These are phyloP conservation scores for Aleiodes leptofemur DNA, from an alignment of 2,888 invertebrate genomes.

Conservation along the genomic window DNA sequence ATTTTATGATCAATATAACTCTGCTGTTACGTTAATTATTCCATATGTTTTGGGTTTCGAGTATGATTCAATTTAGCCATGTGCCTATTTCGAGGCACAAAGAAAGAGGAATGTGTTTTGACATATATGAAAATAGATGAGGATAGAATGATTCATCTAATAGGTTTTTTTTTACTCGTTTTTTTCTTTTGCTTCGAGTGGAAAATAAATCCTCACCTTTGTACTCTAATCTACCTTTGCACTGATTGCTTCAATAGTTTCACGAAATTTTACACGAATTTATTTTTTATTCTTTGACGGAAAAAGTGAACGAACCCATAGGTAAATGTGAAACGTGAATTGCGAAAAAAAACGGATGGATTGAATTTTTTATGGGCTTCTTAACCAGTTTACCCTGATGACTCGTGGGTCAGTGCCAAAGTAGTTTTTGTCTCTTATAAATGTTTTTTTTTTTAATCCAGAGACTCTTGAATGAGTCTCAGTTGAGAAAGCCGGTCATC, in stretches of 20 bases:
- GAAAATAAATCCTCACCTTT: no score
- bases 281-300: background rate
- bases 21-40: no score
- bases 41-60: background rate
- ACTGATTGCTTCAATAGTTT: background rate
- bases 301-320: background rate
- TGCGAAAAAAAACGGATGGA: conserved; percentile 15
- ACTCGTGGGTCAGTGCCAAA: conserved; percentile 28
- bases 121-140: background rate
- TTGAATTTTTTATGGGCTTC: conserved; percentile 20
- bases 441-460: background rate
- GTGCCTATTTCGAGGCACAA: background rate
- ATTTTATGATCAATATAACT: background rate
- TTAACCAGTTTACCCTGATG: conserved; percentile 12
- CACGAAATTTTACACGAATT: background rate
- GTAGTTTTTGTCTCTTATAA: background rate
- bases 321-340: conserved; percentile 12
- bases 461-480: background rate
- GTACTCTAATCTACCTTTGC: no score
- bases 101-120: background rate
- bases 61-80: background rate
- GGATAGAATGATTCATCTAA: background rate
- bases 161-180: background rate
- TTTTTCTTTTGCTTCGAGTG: no score
- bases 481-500: conserved; percentile 11